Base-by-base conservation (phyloP, 2,888 invertebrate genomes). In the Parnassius mnemosyne region DNA sequence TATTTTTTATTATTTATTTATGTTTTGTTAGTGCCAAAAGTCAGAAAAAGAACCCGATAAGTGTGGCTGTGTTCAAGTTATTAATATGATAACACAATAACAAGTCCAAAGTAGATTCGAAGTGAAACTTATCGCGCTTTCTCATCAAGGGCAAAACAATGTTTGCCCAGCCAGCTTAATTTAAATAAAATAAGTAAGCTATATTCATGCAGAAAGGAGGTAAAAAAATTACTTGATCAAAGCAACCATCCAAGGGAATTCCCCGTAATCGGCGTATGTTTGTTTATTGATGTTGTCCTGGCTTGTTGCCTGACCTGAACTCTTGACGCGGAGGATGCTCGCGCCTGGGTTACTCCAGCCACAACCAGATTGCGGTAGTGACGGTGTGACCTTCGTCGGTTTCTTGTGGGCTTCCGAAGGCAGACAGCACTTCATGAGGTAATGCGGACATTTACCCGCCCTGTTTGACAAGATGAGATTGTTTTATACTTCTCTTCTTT, bases 201-300 rank as follows among this genome's bases (percentile, higher is more conserved):
- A 34, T 11, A 16, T 54, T 43, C 16, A 16, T 54, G 54, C 16
- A 16, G 12, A 50, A 49, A 20, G 49, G 34, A 11, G 5, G 2
- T 11, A 12, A 51, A n/a, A 1, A 34, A 61, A 54, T 53, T 55
- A 67, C 66, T 46, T 60, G 25, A 70, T 49, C 16, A 70, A 49
- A 7, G 69, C 70, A 1, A 68, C 61, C 64, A 66, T 68, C 69
- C 69, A 70, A 1, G 69, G 70, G 34, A 65, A 69, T 9, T 70
- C 70, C 3, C 65, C 69, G 25, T 53, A 70, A 12, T 65, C 64
- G 0, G 70, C 65, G 46, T 64, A 66, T 0, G 64, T 61, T 20
- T 12, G 57, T 41, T 41, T 49, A 5, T 62, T 54, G 13, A 57
- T 53, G 20, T 53, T 49, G 12, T 54, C 25, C 0, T 41, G 12